Percentiles rank a stretch among this genome's conserved stretches.
phyloP scores from a whole-genome alignment of 2,797 vertebrate species.

The Hydrolagus colliei region DNA sequence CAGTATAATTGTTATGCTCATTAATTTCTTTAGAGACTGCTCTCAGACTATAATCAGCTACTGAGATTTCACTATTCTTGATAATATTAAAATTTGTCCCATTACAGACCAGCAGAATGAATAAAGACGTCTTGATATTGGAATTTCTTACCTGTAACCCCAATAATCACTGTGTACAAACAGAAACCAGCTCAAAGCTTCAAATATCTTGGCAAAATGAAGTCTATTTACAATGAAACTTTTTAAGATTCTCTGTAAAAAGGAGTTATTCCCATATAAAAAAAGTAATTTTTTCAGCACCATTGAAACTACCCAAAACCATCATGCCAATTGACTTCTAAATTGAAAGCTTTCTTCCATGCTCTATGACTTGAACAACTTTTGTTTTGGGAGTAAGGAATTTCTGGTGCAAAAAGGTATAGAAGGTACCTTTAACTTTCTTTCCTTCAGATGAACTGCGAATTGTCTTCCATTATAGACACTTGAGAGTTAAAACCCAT shows the following conservation, averaged over 20 bases:
- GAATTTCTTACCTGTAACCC: not conserved
- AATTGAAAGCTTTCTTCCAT: too few species aligned
- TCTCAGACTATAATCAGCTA: not conserved
- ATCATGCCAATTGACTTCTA: too few species aligned
- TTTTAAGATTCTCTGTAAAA: not conserved
- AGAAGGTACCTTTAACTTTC: not conserved
- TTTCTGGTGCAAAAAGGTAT: not conserved
- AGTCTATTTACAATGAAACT: not conserved
- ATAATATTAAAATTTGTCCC: not conserved
- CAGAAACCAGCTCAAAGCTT: too few species aligned
- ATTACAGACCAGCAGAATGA: not conserved
- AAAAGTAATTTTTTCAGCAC: too few species aligned
- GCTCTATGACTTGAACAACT: not conserved
- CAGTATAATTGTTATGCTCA: too few species aligned
- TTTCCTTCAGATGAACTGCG: not conserved
- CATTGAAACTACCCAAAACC: too few species aligned
- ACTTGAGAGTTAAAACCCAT: not conserved
- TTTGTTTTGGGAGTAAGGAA: not conserved
- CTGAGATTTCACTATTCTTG: not conserved
- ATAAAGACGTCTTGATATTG: not conserved
- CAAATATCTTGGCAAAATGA: not conserved
- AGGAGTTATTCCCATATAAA: too few species aligned
- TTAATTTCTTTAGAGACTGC: too few species aligned
- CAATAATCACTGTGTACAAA: not conserved
- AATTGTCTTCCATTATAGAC: not conserved